These are phyloP conservation scores for Pseudomugil tenellus DNA, from an alignment of 2,797 vertebrate species.

Conservation along the genomic window DNA sequence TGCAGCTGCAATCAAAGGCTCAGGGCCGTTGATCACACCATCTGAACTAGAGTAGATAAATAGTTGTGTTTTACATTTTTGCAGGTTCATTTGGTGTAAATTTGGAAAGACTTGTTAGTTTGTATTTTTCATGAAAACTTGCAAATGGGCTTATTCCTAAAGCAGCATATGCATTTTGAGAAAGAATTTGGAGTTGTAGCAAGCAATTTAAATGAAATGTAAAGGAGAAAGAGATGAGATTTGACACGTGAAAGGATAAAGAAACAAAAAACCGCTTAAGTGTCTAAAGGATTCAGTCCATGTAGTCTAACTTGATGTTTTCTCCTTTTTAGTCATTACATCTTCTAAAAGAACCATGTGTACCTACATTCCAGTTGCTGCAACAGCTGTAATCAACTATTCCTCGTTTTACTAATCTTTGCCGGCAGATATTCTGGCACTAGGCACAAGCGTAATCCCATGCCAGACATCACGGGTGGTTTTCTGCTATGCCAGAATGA, in stretches of 20 bases:
- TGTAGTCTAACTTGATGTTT: slow-evolving; percentile 53
- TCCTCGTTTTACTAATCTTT: slow-evolving; percentile 60
- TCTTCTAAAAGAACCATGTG: slow-evolving; percentile 42
- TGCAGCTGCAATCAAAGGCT: slow-evolving; percentile 38
- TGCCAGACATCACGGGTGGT: slow-evolving; percentile 69
- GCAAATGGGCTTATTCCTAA: slow-evolving; percentile 34
- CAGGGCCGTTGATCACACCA: slow-evolving; percentile 34
- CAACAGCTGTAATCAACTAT: slow-evolving; percentile 63
- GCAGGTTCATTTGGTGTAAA: slow-evolving; percentile 59
- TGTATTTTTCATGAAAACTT: slow-evolving; percentile 33
- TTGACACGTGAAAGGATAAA: not conserved
- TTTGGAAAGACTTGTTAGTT: slow-evolving; percentile 47
- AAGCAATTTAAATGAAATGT: slow-evolving; percentile 21
- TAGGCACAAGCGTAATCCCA: slow-evolving; percentile 37
- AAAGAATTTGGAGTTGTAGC: slow-evolving; percentile 18
- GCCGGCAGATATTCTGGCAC: slow-evolving; percentile 66
- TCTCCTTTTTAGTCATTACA: slow-evolving; percentile 46
- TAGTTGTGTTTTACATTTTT: slow-evolving; percentile 67
- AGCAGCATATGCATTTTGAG: slow-evolving; percentile 18
- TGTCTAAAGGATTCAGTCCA: slow-evolving; percentile 18
- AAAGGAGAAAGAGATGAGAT: not conserved
- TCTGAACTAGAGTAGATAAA: slow-evolving; percentile 60
- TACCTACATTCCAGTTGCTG: slow-evolving; percentile 54
- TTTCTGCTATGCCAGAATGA: slow-evolving; percentile 55
- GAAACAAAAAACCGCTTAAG: slow-evolving; percentile 9